Conservation (phyloP, 2,888 invertebrate genomes). For the Erpobdella octoculata region DNA sequence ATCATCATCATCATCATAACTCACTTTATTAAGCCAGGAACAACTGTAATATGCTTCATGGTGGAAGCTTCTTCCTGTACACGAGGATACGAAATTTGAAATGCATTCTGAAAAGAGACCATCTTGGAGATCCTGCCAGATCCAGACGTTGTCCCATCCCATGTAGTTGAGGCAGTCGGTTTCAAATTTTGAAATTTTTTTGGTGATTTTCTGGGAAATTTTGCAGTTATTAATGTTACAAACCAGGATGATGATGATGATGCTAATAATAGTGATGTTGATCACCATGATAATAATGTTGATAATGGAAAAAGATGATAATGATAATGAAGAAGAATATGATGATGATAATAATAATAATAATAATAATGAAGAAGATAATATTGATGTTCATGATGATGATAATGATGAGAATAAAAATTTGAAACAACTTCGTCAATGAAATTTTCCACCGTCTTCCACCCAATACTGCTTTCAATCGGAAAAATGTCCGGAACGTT, state of each 20-base stretch:
- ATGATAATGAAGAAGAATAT: conserved; percentile 14
- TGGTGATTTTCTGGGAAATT: neutral
- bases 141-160: conserved; percentile 21
- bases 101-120: neutral
- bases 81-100: neutral
- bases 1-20: neutral
- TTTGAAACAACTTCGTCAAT: neutral
- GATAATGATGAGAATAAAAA: conserved; percentile 15
- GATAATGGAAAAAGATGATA: neutral
- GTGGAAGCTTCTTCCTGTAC: neutral
- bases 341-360: conserved; percentile 22
- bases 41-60: neutral
- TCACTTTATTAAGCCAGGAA: no score
- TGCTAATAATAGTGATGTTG: neutral
- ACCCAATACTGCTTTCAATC: neutral
- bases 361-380: conserved; percentile 21
- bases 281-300: neutral
- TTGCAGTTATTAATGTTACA: neutral
- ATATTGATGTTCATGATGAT: conserved; percentile 22
- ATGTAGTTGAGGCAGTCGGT: conserved; percentile 7
- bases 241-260: neutral
- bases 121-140: conserved; percentile 23
- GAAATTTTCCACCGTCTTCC: neutral
- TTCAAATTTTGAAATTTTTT: neutral
- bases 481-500: no score